These are phyloP conservation scores for Triplophysa bombifrons DNA, from an alignment of 2,797 vertebrate genomes.

Conservation along the genomic window DNA sequence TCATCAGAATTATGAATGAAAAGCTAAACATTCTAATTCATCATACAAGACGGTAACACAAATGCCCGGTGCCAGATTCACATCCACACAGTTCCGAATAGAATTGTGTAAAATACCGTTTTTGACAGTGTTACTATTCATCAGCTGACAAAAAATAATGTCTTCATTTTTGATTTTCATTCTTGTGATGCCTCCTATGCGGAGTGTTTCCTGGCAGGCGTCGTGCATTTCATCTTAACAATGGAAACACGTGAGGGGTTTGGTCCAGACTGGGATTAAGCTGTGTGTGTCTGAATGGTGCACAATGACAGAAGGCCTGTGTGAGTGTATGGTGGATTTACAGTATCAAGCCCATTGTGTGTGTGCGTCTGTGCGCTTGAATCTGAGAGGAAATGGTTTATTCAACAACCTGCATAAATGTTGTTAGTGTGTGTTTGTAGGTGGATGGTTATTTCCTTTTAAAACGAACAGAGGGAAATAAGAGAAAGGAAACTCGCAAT, in stretches of 20 bases:
- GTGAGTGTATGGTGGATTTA: conserved; percentile 43
- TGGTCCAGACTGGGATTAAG: conserved; percentile 52
- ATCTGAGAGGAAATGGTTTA: conserved; percentile 1
- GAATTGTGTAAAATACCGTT: not conserved
- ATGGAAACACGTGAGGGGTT: conserved; percentile 35
- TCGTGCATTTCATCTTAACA: conserved; percentile 32
- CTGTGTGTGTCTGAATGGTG: conserved; percentile 42
- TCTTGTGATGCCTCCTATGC: conserved; percentile 30
- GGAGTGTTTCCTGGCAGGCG: conserved; percentile 51
- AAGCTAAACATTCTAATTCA: not conserved
- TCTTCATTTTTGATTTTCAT: conserved; percentile 38
- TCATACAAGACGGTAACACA: not conserved
- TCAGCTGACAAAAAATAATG: conserved; percentile 38
- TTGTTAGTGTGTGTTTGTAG: not conserved
- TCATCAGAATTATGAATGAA: conserved; percentile 13
- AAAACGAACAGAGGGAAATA: not conserved
- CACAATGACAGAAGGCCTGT: conserved; percentile 40
- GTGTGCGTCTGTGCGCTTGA: not conserved
- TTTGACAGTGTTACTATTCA: conserved; percentile 37
- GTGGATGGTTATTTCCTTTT: not conserved
- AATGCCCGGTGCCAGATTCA: conserved; percentile 11
- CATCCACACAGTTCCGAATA: not conserved
- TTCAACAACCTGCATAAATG: not conserved
- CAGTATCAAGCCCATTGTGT: conserved; percentile 31
- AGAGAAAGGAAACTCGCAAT: not conserved